Base-by-base conservation (phyloP, 2,888 invertebrate species). In the Polia nebulosa region DNA sequence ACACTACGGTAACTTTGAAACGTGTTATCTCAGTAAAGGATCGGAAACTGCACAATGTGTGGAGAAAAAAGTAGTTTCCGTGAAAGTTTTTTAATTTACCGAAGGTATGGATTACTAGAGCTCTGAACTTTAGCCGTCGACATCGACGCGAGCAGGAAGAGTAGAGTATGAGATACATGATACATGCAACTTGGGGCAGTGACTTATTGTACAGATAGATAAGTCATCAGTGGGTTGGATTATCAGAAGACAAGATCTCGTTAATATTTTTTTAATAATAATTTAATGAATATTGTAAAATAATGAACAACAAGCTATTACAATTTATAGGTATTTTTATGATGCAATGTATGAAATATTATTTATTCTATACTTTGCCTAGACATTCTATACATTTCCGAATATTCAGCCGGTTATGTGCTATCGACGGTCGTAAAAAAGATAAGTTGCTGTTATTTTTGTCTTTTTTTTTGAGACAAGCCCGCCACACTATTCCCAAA, bases 11-110 rank as follows among this genome's bases (percentile, higher is more conserved):
- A 56, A 45, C 51, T 29, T 4, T 13, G 22, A 27, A 13, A 53
- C 57, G 34, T 47, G 68, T 27, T 67, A 34, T 67, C 45, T 66
- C 27, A 53, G n/a, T 29, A 39, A 52, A 36, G 22, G 25, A 47
- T 75, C 32, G 13, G 39, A 36, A 56, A 47, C 75, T 53, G 45
- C 57, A 56, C 72, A 64, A 22, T 47, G 25, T 52, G 78, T 41
- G 47, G 9, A 59, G 52, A 25, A 20, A 53, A 51, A 45, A 44
- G 45, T 20, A 53, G 25, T 64, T 56, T n/a, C 36, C 52, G 55
- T n/a, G 44, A 47, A 75, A 75, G 78, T 75, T 75, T 65, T 72
- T 75, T 75, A 78, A 72, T 75, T 78, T 75, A 9, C 59, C 52
- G 51, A 45, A 47, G 73, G 52, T 52, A 78, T 57, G 41, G 75